Evolutionary conservation across 1,140 invertebrate species (phyloP).

Genomic region (Temnothorax nylanderi): DNA sequence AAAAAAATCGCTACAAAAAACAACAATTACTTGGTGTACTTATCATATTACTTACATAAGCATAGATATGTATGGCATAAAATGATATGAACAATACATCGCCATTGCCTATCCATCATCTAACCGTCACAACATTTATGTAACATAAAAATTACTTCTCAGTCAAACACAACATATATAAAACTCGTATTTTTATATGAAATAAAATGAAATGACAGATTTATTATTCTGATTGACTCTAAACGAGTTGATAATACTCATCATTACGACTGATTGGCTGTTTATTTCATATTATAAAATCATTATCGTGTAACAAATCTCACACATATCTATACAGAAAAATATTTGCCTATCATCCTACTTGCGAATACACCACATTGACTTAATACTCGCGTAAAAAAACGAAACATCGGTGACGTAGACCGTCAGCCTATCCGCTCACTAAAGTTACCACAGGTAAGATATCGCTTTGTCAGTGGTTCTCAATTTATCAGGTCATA

Average conservation of each 20-base stretch:
- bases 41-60: constrained; percentile 10
- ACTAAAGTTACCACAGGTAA: constrained; percentile 64
- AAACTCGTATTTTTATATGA: background rate
- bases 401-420: constrained; percentile 47
- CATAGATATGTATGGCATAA: background rate
- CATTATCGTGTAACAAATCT: background rate
- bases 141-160: background rate
- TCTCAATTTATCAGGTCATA: constrained; percentile 43
- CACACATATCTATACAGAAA: background rate
- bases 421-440: constrained; percentile 31
- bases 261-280: background rate
- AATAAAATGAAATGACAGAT: constrained; percentile 3
- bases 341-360: background rate
- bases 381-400: constrained; percentile 58
- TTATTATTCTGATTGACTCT: background rate
- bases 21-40: constrained; percentile 46
- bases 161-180: background rate
- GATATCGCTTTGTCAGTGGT: constrained; percentile 38
- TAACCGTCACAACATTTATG: background rate
- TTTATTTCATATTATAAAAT: background rate
- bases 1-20: constrained; percentile 35
- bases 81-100: background rate
- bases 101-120: background rate
- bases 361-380: background rate
- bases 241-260: background rate